These are phyloP conservation scores for Oscheius sp. DNA, from an alignment of 1,140 invertebrate genomes.

Conservation along the genomic window DNA sequence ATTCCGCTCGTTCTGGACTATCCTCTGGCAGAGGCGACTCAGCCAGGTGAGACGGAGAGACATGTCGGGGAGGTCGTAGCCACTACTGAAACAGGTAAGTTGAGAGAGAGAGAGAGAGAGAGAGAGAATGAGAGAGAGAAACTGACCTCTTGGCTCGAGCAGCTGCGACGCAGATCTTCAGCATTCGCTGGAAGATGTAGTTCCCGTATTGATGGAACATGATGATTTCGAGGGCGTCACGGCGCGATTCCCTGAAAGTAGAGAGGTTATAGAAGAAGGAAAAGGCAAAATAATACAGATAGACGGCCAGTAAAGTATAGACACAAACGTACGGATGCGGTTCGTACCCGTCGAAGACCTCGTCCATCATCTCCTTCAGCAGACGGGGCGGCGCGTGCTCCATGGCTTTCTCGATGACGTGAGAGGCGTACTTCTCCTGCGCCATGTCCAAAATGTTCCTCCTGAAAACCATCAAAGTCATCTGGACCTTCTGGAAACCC, in stretches of 20 bases:
- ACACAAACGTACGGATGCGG: conserved; percentile 22
- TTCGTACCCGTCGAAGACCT: conserved; percentile 49
- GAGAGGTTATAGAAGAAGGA: too few species aligned
- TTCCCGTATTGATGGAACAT: conserved; percentile 55
- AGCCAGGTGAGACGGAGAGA: neutral
- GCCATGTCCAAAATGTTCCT: conserved; percentile 47
- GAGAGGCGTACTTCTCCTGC: conserved; percentile 52
- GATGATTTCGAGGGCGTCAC: conserved; percentile 43
- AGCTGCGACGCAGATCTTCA: conserved; percentile 18
- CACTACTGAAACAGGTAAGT: too few species aligned
- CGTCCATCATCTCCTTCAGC: conserved; percentile 44
- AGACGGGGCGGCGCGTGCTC: conserved; percentile 22
- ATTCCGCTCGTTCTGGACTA: neutral
- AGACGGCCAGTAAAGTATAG: conserved; percentile 22
- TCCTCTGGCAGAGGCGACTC: neutral
- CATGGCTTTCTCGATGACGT: conserved; percentile 53
- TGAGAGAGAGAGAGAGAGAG: too few species aligned
- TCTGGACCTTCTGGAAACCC: neutral
- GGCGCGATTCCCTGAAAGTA: conserved; percentile 6
- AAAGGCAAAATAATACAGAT: too few species aligned
- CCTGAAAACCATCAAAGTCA: conserved; percentile 30
- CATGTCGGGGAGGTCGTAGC: neutral
- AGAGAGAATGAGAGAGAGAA: too few species aligned
- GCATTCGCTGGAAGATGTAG: conserved; percentile 50
- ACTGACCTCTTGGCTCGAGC: too few species aligned